Conservation (phyloP, 2,888 invertebrate genomes). For the Drosophila pseudotalamancana region DNA sequence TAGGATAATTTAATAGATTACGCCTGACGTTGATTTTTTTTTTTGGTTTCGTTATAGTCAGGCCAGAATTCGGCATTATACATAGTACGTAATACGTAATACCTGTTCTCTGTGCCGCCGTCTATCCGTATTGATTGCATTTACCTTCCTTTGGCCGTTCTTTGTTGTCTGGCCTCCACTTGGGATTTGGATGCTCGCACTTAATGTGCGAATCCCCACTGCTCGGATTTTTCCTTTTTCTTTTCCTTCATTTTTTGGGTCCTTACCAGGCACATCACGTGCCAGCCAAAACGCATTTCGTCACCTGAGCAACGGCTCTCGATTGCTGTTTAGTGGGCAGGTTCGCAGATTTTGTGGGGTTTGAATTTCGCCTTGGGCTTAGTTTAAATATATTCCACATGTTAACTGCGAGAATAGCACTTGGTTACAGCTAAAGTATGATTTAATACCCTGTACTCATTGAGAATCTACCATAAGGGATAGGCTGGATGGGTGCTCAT, state of each 20-base stretch:
- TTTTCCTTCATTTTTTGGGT: slow-evolving; percentile 42
- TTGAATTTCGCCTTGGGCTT: slow-evolving; percentile 4
- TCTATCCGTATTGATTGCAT: slow-evolving; percentile 78
- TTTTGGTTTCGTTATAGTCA: slow-evolving; percentile 8
- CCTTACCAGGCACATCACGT: slow-evolving; percentile 69
- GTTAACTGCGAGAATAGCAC: neutral
- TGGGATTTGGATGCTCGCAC: slow-evolving; percentile 51
- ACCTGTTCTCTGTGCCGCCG: slow-evolving; percentile 73
- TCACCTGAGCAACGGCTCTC: slow-evolving; percentile 61
- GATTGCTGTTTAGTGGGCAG: slow-evolving; percentile 43
- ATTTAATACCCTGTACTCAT: neutral
- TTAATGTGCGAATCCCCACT: slow-evolving; percentile 36
- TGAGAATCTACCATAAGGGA: neutral
- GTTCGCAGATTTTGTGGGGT: slow-evolving; percentile 2
- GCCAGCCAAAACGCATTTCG: slow-evolving; percentile 68
- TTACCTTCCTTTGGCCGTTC: slow-evolving; percentile 50
- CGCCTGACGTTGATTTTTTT: slow-evolving; percentile 74
- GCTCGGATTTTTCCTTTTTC: slow-evolving; percentile 7
- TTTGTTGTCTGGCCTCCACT: slow-evolving; percentile 68
- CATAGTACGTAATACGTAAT: slow-evolving; percentile 58
- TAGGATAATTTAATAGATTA: slow-evolving; percentile 81
- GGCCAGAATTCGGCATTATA: slow-evolving; percentile 32
- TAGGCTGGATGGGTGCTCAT: no score
- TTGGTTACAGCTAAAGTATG: neutral
- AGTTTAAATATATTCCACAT: slow-evolving; percentile 6